Base-by-base conservation (phyloP, 2,113 vertebrate genomes). In the Craseonycteris thonglongyai region DNA sequence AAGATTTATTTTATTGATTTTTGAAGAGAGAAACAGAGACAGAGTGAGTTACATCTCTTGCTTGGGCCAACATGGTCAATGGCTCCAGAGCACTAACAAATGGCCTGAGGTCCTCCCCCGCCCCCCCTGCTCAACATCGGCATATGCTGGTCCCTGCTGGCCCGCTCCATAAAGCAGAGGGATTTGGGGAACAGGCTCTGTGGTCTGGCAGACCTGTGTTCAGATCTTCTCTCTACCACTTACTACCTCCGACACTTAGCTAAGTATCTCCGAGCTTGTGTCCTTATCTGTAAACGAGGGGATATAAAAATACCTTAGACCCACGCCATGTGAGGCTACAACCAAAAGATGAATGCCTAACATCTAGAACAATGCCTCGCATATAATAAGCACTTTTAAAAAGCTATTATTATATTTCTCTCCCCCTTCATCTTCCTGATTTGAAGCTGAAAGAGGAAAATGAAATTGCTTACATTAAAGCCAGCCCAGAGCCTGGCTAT, bases 381-480 rank as follows among this genome's bases (percentile, higher is more conserved):
- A 49, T 6, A n/a, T 76, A 83, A 84, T 71, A 80, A 75, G 33
- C 26, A 33, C 58, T 45, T 45, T 38, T n/a, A 35, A 71, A 83
- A 78, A 90, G 65, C 56, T 90, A n/a, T 68, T 68, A 85, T 61
- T 59, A 15, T 75, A 78, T 90, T 56, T 87, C 38, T 42, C 80
- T 26, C 45, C 45, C 56, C 72, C 79, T 82, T 92, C 72, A 84
- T 94, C 94, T 92, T 81, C 61, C 56, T 91, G 88, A 88, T 83
- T 83, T 47, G 76, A 95, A 90, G 38, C 92, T 63, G 80, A 61
- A 83, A 82, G 69, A 83, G 74, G 51, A 96, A 83, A 80, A 59
- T 33, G 42, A 95, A 95, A 92, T 80, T 79, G 85, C 88, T 82
- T 91, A 61, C 86, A 94, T 83, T 79, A 96, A 95, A 90, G 56